Evolutionary conservation across 2,888 invertebrate species (phyloP).

Genomic region (Napeogenes inachia): DNA sequence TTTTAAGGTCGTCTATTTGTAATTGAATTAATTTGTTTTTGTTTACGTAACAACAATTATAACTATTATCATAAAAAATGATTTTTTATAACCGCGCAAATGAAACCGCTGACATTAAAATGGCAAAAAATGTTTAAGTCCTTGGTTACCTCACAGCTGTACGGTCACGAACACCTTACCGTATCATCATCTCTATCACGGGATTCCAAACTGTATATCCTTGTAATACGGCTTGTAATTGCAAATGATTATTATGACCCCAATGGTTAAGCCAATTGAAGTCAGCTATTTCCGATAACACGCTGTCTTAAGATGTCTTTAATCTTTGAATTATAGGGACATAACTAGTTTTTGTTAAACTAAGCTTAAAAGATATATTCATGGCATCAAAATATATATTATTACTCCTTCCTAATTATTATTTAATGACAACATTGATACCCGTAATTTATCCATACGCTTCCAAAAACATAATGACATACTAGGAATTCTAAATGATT

Average conservation of each 20-base stretch:
- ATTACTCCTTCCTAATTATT: too few species aligned
- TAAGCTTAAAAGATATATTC: too few species aligned
- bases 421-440: too few species aligned
- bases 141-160: constrained; percentile 19
- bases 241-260: not conserved
- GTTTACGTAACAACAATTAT: too few species aligned
- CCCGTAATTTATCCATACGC: too few species aligned
- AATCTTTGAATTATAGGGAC: not conserved
- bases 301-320: not conserved
- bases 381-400: too few species aligned
- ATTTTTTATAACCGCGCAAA: not conserved
- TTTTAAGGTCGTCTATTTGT: too few species aligned
- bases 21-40: too few species aligned
- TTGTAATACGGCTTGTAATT: not conserved
- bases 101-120: constrained; percentile 22
- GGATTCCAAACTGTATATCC: not conserved
- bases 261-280: constrained; percentile 4
- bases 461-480: too few species aligned
- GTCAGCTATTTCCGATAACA: constrained; percentile 1
- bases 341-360: too few species aligned
- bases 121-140: constrained; percentile 24
- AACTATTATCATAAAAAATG: not conserved
- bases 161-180: constrained; percentile 22
- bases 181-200: constrained; percentile 1
- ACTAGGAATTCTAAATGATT: too few species aligned